Evolutionary conservation across 2,113 vertebrate species (phyloP).

Genomic region (Willisornis vidua): DNA sequence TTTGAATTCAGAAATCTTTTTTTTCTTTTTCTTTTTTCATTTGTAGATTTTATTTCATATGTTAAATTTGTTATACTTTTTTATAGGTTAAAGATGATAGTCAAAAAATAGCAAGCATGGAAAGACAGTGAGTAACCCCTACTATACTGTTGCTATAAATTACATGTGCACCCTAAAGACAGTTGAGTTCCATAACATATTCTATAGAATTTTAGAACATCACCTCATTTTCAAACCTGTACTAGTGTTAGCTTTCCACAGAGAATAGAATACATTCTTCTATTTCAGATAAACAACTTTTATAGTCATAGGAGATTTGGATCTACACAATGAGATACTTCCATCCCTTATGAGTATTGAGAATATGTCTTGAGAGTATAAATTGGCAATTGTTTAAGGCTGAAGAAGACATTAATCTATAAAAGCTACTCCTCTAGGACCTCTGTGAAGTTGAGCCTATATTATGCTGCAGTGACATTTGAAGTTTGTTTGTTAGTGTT

Average conservation of each 20-base stretch:
- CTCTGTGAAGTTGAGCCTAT: neutral
- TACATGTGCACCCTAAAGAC: neutral
- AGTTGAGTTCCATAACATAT: neutral
- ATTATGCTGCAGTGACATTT: neutral
- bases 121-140: conserved; percentile 85
- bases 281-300: neutral
- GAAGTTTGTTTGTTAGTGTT: neutral
- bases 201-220: neutral
- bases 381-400: neutral
- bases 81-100: conserved; percentile 93
- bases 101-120: conserved; percentile 96
- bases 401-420: neutral
- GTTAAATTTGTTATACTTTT: neutral
- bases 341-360: neutral
- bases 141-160: neutral
- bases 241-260: neutral
- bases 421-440: neutral
- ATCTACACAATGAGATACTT: neutral
- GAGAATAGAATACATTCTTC: neutral
- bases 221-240: neutral
- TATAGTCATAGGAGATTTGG: neutral
- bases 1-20: neutral
- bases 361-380: neutral
- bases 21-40: neutral
- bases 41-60: neutral